A percentile compares a stretch with the other conserved stretches of the same genome.
Conservation (phyloP, 2,888 invertebrate genomes). For the Meghimatium bilineatum region DNA sequence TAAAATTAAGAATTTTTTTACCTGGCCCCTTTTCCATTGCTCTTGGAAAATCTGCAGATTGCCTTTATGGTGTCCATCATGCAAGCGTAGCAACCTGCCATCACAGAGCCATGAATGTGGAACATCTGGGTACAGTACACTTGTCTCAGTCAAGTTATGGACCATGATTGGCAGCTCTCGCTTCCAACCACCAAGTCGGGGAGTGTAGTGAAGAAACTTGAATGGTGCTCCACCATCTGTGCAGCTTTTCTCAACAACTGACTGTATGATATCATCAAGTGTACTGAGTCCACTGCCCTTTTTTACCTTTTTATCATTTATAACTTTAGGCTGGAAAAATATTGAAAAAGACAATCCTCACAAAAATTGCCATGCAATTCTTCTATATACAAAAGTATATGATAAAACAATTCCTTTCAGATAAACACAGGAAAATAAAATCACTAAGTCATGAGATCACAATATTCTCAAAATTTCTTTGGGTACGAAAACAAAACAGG, state of each 20-base stretch:
- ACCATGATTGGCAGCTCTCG: conserved; percentile 83
- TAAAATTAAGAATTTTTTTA: conserved; percentile 15
- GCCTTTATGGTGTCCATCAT: conserved; percentile 86
- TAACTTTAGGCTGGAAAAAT: conserved; percentile 41
- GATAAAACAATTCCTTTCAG: background rate
- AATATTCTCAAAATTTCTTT: too few species aligned
- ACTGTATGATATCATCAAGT: conserved; percentile 89
- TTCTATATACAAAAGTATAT: background rate
- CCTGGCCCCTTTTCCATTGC: conserved; percentile 74
- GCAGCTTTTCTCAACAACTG: conserved; percentile 83
- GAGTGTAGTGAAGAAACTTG: conserved; percentile 82
- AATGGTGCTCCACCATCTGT: conserved; percentile 74
- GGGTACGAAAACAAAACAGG: too few species aligned
- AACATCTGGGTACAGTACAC: conserved; percentile 83
- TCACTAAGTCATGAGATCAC: background rate
- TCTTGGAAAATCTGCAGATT: conserved; percentile 76
- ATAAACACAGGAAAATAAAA: background rate
- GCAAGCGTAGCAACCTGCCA: conserved; percentile 90
- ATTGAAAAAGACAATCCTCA: background rate
- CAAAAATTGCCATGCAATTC: background rate
- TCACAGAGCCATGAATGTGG: conserved; percentile 96
- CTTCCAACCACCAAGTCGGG: conserved; percentile 80
- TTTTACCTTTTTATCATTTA: conserved; percentile 81
- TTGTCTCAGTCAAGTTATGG: conserved; percentile 83
- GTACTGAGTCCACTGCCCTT: conserved; percentile 80